Base-by-base conservation (phyloP, 2,113 vertebrate genomes). In the Anolis carolinensis region DNA sequence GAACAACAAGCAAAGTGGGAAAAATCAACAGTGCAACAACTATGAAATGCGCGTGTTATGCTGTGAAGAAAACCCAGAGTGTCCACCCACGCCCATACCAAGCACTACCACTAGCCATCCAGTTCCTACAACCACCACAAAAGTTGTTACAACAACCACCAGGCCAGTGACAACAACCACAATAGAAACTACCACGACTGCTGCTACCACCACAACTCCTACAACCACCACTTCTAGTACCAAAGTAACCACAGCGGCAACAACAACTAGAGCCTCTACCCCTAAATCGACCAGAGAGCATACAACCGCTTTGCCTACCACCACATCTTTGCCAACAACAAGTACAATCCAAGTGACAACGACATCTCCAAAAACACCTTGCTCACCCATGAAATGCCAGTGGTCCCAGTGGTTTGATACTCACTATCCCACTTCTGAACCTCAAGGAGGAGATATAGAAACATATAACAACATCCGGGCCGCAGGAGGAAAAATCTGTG, bases 401-500 rank as follows among this genome's bases (percentile, higher is more conserved):
- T n/a, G n/a, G n/a, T n/a, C n/a, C n/a, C n/a, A n/a, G n/a, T n/a
- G n/a, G n/a, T n/a, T n/a, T 0, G 94, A 96, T 0, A 86, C 90
- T 0, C 92, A 94, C 91, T 92, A 88, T 68, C 96, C 96, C 30
- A 68, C 39, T 20, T 30, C 39, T 7, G 83, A 63, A 34, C 30
- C 39, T 0, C 50, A 78, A 0, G 83, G 83, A 14, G 83, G 83
- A 50, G 71, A 82, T 63, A 5, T 48, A 2, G 95, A 96, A 68
- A 96, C 95, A 11, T 94, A 94, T 32, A 80, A 83, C 59, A 93
- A 94, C 82, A 95, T 97, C 83, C 4, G 74, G 1, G 90, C 86
- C 2, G 86, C 48, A 0, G 95, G 94, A 0, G 90, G 89, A 36
- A 44, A 1, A 0, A 2, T 96, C 76, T 96, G 96, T 30, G 65